Evolutionary conservation across 2,797 vertebrate genomes (phyloP).

Genomic region (Danio kyathit): DNA sequence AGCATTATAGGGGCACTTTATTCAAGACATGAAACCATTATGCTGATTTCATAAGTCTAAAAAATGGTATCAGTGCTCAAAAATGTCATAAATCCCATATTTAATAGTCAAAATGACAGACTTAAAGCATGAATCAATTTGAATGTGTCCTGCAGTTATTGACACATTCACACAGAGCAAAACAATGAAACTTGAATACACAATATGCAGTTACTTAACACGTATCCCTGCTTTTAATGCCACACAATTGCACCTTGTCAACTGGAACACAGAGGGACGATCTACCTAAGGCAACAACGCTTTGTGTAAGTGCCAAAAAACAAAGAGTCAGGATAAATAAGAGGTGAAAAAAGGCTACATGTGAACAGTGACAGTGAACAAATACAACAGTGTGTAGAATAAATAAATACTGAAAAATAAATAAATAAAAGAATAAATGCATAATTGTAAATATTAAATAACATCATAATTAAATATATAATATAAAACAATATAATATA

Average conservation of each 20-base stretch:
- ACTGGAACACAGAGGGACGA: slow-evolving; percentile 3
- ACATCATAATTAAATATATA: too few species aligned
- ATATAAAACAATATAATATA: too few species aligned
- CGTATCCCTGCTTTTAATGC: not conserved
- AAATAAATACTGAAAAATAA: too few species aligned
- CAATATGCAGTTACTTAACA: not conserved
- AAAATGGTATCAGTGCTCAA: not conserved
- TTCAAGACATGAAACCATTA: not conserved
- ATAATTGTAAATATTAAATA: too few species aligned
- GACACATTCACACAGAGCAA: not conserved
- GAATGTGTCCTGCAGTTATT: not conserved
- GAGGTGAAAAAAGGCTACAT: not conserved
- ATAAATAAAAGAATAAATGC: too few species aligned
- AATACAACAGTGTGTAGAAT: not conserved
- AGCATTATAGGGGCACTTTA: too few species aligned
- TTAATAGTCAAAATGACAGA: not conserved
- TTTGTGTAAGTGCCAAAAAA: not conserved
- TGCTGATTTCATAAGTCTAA: not conserved
- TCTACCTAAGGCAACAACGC: not conserved
- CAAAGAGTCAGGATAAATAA: not conserved
- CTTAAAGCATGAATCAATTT: not conserved
- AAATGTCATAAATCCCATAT: not conserved
- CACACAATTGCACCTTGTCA: not conserved
- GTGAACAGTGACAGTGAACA: not conserved
- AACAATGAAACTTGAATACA: slow-evolving; percentile 5